Evolutionary conservation across 2,888 invertebrate species (phyloP), one percentile per base, ranked within the genome.

Genomic region (Matsumyia berberina): DNA sequence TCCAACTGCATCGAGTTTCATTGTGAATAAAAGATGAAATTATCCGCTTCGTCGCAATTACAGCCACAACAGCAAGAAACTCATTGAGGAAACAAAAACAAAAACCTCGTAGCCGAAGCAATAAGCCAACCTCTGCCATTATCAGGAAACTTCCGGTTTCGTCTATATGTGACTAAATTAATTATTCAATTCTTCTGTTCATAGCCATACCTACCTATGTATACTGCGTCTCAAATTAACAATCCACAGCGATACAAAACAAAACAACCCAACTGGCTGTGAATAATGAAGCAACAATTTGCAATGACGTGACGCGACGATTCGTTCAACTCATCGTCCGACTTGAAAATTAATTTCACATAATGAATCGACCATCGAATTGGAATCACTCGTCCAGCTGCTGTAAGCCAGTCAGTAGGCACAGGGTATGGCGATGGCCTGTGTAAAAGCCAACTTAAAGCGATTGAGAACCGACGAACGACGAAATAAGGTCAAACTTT

Each of bases 131-230:
- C 57, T 70, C 76, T 55, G 62, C 42, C 57, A 69, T 79, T 83
- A 74, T 79, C 83, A 73, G 62, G 44, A 77, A 64, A 39, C 79
- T 83, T 78, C 83, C 83, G 78, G 67, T 79, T 73, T 77, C 11
- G 39, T 58, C 70, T 67, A 57, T 67, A 57, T 69, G 57, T 73
- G 73, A 78, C 78, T 73, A 83, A 73, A 83, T 72, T 58, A 76
- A 64, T 67, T 58, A 78, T 83, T 62, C 9, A 62, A 78, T 62
- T 69, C 67, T 42, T 55, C 19, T 19, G 31, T 42, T 15, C 64
- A 33, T 42, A 44, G 24, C 5, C 51, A 66, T 29, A 44, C 57
- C 15, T 12, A 44, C 11, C 9, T 33, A 53, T 15, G 2, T 9
- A 12, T 8, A 53, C 9, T 67, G 53, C 7, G 24, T 62, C 39